Conservation (phyloP, 2,888 invertebrate genomes). For the Priocnemis perturbator region DNA sequence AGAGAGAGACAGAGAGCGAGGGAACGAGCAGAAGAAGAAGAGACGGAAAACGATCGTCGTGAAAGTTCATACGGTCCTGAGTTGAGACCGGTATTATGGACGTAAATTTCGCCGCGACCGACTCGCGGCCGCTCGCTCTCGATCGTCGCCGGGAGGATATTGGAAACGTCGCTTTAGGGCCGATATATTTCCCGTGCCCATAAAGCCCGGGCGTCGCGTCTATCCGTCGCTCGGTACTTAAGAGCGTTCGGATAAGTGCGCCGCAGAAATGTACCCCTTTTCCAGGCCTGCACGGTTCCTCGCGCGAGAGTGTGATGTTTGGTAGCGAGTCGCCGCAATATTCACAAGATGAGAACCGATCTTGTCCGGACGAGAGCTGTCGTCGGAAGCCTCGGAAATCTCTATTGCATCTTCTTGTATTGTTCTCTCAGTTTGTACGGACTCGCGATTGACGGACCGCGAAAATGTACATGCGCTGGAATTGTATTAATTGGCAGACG, state of each 20-base stretch:
- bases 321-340: background rate
- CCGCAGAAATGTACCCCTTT: no score
- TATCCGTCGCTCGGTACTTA: conserved; percentile 40
- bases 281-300: no score
- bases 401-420: no score
- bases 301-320: no score
- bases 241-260: conserved; percentile 50
- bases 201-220: conserved; percentile 44
- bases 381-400: no score
- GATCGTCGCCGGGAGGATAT: conserved; percentile 46
- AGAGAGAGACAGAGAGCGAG: no score
- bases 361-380: background rate
- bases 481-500: no score
- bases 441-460: no score
- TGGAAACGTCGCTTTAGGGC: conserved; percentile 47
- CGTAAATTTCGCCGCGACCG: conserved; percentile 41
- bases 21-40: no score
- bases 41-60: background rate
- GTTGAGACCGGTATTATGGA: conserved; percentile 37
- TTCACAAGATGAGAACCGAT: conserved; percentile 1
- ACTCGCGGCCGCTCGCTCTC: conserved; percentile 20
- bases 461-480: no score
- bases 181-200: conserved; percentile 45
- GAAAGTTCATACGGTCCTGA: conserved; percentile 33
- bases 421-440: no score